phyloP scores from a whole-genome alignment of 2,113 vertebrate genomes.

The Stegastes partitus region DNA sequence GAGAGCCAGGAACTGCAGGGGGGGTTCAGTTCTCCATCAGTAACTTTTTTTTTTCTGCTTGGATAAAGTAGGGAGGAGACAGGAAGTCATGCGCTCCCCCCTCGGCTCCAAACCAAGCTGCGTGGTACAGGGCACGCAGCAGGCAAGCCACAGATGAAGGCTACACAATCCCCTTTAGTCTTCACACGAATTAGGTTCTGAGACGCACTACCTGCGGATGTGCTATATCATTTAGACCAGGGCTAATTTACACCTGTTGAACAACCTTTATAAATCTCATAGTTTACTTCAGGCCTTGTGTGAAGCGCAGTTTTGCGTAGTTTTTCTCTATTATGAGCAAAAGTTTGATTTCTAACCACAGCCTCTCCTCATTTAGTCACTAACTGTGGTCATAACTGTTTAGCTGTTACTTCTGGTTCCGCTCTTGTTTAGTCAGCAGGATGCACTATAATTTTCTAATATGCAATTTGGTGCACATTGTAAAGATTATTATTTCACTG shows the following conservation, averaged over 20 bases:
- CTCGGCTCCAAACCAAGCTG: slow-evolving; percentile 45
- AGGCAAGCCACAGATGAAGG: slow-evolving; percentile 28
- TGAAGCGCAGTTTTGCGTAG: no score
- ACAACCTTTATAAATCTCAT: no score
- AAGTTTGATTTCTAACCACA: no score
- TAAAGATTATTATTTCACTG: no score
- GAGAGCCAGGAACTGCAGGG: slow-evolving; percentile 70
- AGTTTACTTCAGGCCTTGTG: no score
- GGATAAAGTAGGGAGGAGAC: slow-evolving; percentile 68
- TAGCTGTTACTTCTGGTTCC: no score
- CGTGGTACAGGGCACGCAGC: slow-evolving; percentile 44
- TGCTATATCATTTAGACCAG: slow-evolving; percentile 21
- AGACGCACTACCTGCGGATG: slow-evolving; percentile 18
- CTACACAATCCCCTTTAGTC: slow-evolving; percentile 13
- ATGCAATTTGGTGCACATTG: no score
- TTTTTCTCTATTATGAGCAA: no score
- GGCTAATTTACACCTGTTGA: slow-evolving; percentile 8
- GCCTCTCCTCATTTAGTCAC: no score
- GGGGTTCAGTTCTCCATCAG: slow-evolving; percentile 76
- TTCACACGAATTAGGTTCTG: slow-evolving; percentile 28
- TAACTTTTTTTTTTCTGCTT: slow-evolving; percentile 78
- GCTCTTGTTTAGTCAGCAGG: no score
- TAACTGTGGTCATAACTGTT: no score
- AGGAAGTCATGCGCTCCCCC: slow-evolving; percentile 66
- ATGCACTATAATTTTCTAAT: no score